Percentiles rank a stretch among this genome's conserved stretches.
These are phyloP conservation scores for Carapus acus DNA, from an alignment of 2,797 vertebrate genomes.

Conservation along the genomic window DNA sequence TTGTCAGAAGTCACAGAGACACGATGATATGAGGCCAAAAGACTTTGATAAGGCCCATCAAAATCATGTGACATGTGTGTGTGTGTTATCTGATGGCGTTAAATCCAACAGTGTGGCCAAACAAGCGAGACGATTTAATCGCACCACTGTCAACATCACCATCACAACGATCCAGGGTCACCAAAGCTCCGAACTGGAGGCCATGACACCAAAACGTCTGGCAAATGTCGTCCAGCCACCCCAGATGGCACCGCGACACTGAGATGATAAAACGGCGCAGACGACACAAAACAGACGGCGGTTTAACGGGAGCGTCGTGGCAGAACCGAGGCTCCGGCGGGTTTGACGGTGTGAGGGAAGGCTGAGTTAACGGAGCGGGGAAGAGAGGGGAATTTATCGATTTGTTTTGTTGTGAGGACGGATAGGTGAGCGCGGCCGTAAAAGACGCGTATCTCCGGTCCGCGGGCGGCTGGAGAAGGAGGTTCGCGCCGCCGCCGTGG, in stretches of 20 bases:
- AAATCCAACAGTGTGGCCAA: not conserved
- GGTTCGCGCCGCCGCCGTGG: slow-evolving; percentile 20
- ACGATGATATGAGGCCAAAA: too few species aligned
- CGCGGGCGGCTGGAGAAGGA: slow-evolving; percentile 28
- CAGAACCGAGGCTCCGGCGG: not conserved
- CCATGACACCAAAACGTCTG: not conserved
- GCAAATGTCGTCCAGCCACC: not conserved
- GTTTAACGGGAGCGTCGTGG: not conserved
- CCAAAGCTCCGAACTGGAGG: not conserved
- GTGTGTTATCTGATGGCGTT: not conserved
- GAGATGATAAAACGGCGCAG: not conserved
- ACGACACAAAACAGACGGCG: not conserved
- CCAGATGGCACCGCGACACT: not conserved
- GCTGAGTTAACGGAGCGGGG: not conserved
- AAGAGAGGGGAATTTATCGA: not conserved
- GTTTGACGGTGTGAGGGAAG: not conserved
- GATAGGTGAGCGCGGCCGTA: slow-evolving; percentile 10
- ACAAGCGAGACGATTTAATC: not conserved
- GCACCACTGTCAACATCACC: too few species aligned
- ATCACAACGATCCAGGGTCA: too few species aligned
- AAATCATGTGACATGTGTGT: too few species aligned
- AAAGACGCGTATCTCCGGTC: slow-evolving; percentile 7
- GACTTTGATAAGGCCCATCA: too few species aligned
- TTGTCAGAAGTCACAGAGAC: too few species aligned
- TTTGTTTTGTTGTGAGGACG: not conserved